Evolutionary conservation across 1,140 invertebrate genomes (phyloP).

Genomic region (Drosophila ercepeae): DNA sequence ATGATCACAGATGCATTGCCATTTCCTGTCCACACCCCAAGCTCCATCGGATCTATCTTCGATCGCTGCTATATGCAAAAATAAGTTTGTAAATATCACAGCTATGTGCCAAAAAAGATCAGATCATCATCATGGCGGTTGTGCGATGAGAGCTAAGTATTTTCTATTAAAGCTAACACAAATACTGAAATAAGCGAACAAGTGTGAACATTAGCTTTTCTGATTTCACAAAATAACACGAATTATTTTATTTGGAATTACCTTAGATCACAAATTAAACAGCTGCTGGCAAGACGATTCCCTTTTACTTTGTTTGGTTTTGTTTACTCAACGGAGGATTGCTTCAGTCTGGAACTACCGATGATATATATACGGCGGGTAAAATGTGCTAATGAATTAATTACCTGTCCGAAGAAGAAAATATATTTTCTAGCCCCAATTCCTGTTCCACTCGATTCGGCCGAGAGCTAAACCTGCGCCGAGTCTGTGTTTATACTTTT

Average conservation of each 20-base stretch:
- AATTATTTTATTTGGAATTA: constrained; percentile 33
- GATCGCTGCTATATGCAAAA: constrained; percentile 1
- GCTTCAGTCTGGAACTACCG: constrained; percentile 8
- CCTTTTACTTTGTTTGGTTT: constrained; percentile 10
- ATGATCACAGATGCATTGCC: constrained; percentile 15
- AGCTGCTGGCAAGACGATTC: constrained; percentile 18
- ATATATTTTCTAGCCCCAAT: constrained; percentile 43
- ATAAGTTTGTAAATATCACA: constrained; percentile 32
- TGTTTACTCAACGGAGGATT: constrained; percentile 21
- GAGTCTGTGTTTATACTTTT: constrained; percentile 55
- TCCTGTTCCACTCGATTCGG: constrained; percentile 35
- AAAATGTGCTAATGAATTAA: constrained; percentile 67
- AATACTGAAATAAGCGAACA: neutral
- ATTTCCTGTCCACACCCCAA: constrained; percentile 8
- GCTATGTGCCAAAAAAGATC: constrained; percentile 28
- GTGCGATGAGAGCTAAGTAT: constrained; percentile 23
- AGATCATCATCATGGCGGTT: constrained; percentile 23
- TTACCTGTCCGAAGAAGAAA: constrained; percentile 56
- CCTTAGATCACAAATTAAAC: constrained; percentile 29
- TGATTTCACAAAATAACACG: neutral
- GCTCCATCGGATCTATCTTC: neutral
- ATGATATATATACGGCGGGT: constrained; percentile 54
- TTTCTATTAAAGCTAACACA: constrained; percentile 9
- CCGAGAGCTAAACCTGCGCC: constrained; percentile 3
- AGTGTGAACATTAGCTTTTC: constrained; percentile 16